A percentile compares a stretch with the other conserved stretches of the same genome.
Conservation (phyloP, 2,113 vertebrate species). For the Zapornia atra region DNA sequence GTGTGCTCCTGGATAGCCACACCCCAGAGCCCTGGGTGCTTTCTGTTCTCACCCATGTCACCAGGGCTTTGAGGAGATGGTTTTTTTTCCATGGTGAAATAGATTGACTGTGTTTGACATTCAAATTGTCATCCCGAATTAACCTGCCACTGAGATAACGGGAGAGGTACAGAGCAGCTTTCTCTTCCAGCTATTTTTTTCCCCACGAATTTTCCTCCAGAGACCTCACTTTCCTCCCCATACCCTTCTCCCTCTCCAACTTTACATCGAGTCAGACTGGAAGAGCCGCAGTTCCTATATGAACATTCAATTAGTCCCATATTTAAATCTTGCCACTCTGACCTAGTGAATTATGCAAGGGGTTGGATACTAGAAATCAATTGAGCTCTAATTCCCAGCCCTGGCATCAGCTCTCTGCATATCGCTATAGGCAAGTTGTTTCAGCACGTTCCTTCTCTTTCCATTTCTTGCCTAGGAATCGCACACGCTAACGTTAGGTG, state of each 20-base stretch:
- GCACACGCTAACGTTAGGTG: conserved; percentile 12
- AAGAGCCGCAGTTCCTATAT: conserved; percentile 3
- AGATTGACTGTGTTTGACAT: neutral
- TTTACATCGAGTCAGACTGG: neutral
- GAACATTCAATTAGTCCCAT: conserved; percentile 42
- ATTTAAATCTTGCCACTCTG: conserved; percentile 42
- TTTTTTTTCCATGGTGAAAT: neutral
- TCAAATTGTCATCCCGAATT: conserved; percentile 33
- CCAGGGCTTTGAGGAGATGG: neutral
- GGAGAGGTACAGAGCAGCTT: neutral
- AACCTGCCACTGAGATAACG: neutral
- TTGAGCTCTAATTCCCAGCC: conserved; percentile 42
- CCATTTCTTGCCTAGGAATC: neutral
- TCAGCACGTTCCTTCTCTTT: neutral
- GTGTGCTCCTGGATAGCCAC: neutral
- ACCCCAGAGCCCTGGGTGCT: neutral
- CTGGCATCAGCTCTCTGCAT: neutral
- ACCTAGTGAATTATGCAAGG: conserved; percentile 54
- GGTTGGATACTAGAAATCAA: conserved; percentile 37
- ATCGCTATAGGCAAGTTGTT: conserved; percentile 28
- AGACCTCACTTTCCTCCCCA: neutral
- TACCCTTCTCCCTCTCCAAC: conserved; percentile 1
- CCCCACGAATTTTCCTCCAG: neutral
- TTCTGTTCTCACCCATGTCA: neutral
- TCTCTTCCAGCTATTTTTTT: neutral